Base-by-base conservation (phyloP, 53 echinoderm and acorn worm species). In the Holothuria scabra region DNA sequence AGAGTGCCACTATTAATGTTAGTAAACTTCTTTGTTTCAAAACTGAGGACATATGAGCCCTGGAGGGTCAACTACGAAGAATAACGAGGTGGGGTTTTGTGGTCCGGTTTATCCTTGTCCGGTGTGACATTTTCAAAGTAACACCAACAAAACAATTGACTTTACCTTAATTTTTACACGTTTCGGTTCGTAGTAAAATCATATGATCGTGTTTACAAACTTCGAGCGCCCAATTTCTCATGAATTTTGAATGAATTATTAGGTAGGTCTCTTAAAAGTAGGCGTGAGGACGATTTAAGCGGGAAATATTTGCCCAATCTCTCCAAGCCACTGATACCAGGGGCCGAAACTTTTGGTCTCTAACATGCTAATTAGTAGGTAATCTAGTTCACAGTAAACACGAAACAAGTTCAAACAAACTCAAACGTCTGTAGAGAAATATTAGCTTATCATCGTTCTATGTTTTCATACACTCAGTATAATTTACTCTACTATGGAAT, bases 281-380 rank as follows among this genome's bases (percentile, higher is more conserved):
- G 82, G 82, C 82, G 82, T 61, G 46, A 41, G 28, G 38, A 61
- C 21, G 62, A 62, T 64, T 46, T 63, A 41, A 81, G 82, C 64
- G 62, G 62, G 82, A 62, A 64, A 46, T 25, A 59, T 61, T 81
- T 63, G 23, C 62, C 82, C 82, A 61, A 81, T 63, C 46, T 35
- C 34, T 37, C 78, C 29, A 5, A 61, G 44, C 65, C 62, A 26
- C 34, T 23, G 20, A 81, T 35, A 64, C 62, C 34, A 81, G 65
- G 82, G 63, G 26, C 62, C 46, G 28, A 64, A 29, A 48, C 26
- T 21, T 2, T 14, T 11, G 46, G 82, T 81, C 82, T 38, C 49
- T 33, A 61, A 64, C 82, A 81, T 81, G 65, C 62, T 64, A 81
- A 81, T 81, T 81, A 81, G 82, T 63, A 44, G 82, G 82, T 81